A percentile compares a stretch with the other conserved stretches of the same genome.
Evolutionary conservation across 2,797 vertebrate species (phyloP).

Genomic region (Sebastes itinus): DNA sequence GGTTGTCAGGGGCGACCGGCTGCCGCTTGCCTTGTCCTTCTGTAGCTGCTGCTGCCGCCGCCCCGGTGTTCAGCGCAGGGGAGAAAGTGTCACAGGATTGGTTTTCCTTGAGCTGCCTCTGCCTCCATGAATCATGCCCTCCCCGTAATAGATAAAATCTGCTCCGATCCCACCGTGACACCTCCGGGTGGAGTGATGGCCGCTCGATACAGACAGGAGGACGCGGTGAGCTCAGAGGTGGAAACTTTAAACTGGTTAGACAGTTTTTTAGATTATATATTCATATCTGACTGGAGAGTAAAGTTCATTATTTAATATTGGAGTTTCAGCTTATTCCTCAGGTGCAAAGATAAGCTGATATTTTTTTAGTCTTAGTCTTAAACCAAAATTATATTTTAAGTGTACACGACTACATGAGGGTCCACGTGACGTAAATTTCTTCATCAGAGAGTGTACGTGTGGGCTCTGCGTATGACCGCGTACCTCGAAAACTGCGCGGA

Average conservation of each 20-base stretch:
- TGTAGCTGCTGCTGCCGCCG: constrained; percentile 77
- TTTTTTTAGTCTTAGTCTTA: neutral
- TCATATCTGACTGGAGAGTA: neutral
- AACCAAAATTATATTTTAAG: neutral
- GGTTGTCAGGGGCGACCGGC: constrained; percentile 89
- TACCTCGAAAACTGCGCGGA: too few species aligned
- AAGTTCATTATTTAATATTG: neutral
- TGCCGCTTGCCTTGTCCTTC: constrained; percentile 82
- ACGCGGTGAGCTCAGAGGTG: neutral
- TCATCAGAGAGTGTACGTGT: too few species aligned
- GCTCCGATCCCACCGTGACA: constrained; percentile 42
- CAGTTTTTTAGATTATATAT: too few species aligned
- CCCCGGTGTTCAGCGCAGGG: constrained; percentile 63
- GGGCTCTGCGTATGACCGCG: too few species aligned
- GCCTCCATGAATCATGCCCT: constrained; percentile 78
- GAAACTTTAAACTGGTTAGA: neutral
- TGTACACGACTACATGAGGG: neutral
- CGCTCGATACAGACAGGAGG: constrained; percentile 31
- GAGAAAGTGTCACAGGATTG: constrained; percentile 82
- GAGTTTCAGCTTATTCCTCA: neutral
- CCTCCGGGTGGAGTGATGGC: constrained; percentile 56
- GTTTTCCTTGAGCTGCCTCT: constrained; percentile 81
- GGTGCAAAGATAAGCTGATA: neutral
- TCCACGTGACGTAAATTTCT: too few species aligned
- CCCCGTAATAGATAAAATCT: constrained; percentile 76